A percentile compares a stretch with the other conserved stretches of the same genome.
Conservation (phyloP, 2,888 invertebrate genomes). For the Calameuta pallipes region DNA sequence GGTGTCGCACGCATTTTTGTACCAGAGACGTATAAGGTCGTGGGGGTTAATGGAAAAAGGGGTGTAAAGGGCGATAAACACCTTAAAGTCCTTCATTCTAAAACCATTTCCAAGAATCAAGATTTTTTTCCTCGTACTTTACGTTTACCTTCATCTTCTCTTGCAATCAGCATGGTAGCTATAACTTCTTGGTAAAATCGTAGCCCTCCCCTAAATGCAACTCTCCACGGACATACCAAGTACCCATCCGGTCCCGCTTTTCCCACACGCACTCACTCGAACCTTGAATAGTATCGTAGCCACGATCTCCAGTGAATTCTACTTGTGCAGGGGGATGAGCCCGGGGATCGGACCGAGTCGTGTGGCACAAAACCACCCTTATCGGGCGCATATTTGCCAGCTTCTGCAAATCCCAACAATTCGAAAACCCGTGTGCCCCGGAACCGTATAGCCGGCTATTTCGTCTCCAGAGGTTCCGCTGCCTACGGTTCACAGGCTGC, state of each 20-base stretch:
- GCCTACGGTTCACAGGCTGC: not conserved
- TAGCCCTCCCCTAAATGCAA: not conserved
- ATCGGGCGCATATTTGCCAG: conserved; percentile 46
- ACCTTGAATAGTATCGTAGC: conserved; percentile 29
- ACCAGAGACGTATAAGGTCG: not conserved
- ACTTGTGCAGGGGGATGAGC: not conserved
- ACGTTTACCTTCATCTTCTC: not conserved
- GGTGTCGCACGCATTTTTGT: conserved; percentile 2
- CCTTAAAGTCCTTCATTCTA: not conserved
- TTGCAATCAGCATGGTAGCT: not conserved
- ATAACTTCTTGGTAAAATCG: not conserved
- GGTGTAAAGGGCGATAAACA: not conserved
- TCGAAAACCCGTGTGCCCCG: not conserved
- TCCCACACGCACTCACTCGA: not conserved
- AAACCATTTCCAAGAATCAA: not conserved
- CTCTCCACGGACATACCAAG: not conserved
- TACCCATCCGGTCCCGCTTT: not conserved
- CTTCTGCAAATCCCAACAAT: conserved; percentile 41
- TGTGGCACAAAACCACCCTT: conserved; percentile 32
- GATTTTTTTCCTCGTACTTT: not conserved
- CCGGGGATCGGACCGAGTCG: conserved; percentile 27
- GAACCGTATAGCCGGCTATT: not conserved
- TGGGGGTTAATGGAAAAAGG: not conserved
- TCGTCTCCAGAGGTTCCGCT: not conserved
- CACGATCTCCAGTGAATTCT: conserved; percentile 27